Conservation (phyloP, 2,113 vertebrate genomes). For the Elephantulus edwardii region DNA sequence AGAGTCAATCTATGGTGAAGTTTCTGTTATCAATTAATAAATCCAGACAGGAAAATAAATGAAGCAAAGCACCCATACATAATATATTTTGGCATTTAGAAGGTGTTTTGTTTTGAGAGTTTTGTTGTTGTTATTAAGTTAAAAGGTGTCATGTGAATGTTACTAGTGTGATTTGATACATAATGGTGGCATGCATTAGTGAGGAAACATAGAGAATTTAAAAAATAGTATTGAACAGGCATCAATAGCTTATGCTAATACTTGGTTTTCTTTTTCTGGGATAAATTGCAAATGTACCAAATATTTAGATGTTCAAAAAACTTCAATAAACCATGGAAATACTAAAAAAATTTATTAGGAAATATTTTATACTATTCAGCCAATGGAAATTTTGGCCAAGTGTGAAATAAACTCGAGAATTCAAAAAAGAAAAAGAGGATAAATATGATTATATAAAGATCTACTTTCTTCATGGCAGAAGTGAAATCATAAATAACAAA, state of each 20-base stretch:
- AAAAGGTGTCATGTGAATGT: conserved; percentile 1
- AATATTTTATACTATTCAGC: conserved; percentile 53
- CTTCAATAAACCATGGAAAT: background rate
- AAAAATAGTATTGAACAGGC: background rate
- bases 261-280: conserved; percentile 22
- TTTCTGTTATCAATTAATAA: conserved; percentile 1
- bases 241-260: background rate
- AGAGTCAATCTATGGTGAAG: too few relatives aligned
- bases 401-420: conserved; percentile 40
- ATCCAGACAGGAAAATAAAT: background rate
- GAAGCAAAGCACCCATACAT: background rate
- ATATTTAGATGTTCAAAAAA: conserved; percentile 37
- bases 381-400: conserved; percentile 47
- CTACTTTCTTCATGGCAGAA: conserved; percentile 41
- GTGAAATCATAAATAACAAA: conserved; percentile 31
- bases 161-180: conserved; percentile 27
- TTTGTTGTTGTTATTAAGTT: background rate
- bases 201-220: background rate
- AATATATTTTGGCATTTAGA: background rate
- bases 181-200: background rate
- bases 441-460: conserved; percentile 49
- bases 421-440: conserved; percentile 50
- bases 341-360: conserved; percentile 45
- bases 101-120: too few relatives aligned
- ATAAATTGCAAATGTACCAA: conserved; percentile 24